Evolutionary conservation across 1,140 invertebrate species (phyloP), one percentile per base, ranked within the genome.

Genomic region (Pantala flavescens): DNA sequence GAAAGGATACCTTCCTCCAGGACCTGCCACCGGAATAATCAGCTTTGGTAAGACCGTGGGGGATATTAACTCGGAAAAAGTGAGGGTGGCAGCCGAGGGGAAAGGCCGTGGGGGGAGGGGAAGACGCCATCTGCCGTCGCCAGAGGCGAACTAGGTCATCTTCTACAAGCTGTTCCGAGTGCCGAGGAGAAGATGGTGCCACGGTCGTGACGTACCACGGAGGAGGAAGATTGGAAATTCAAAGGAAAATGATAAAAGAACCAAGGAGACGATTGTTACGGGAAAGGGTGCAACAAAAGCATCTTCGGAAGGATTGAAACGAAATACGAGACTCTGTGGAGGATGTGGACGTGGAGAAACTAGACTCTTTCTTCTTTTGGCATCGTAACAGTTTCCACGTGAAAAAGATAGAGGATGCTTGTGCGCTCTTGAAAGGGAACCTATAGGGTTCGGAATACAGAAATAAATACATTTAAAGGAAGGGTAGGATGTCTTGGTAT

Each of bases 1-100:
- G 49, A 63, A 12, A 12, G 49, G 49, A 63, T 19, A 63, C n/a
- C 49, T 63, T 63, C 49, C 49, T 21, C 16, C 12, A 21, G 49
- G 49, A 63, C 49, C n/a, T 63, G 49, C 3, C 49, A 63, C 49
- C 49, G 49, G 49, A 63, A 63, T 63, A 63, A 63, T 63, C 49
- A 63, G 49, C 49, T 63, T 63, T 63, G 49, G 12, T 63, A 21
- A 21, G 12, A 16, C 49, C 14, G 2, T 21, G 12, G 49, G 49
- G 49, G 49, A 21, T 63, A 21, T 36, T 36, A 36, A 36, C 28
- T 36, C 16, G 49, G 49, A 63, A 21, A 63, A 21, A 63, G 49
- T 19, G 49, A 63, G 49, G n/a, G 49, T 19, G 49, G 49, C 28
- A 36, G 28, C 28, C 49, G 49, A 63, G 49, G n/a, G 49, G 49